Base-by-base conservation (phyloP, 2,888 invertebrate genomes). In the Sinhomidia bicolor region DNA sequence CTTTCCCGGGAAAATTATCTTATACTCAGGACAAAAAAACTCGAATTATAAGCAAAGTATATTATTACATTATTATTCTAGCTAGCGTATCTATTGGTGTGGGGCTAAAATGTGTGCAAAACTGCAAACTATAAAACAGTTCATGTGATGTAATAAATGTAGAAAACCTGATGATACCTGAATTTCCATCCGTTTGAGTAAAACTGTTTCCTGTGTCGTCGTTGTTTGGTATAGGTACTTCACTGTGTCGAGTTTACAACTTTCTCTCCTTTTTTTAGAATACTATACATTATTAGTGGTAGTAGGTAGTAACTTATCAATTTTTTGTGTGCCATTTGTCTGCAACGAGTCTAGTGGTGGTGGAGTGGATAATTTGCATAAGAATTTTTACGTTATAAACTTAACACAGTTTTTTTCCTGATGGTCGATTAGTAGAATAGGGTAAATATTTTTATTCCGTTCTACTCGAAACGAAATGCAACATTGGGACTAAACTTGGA, bases 401-500 rank as follows among this genome's bases (percentile, higher is more conserved):
- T 65, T 36, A 7, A n/a, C 10, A n/a, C 5, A 65, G n/a, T n/a
- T 65, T 71, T 62, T 1, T 44, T n/a, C n/a, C 5, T 44, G 20
- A 29, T 23, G 68, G 65, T 26, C 20, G 51, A 3, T 6, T 71
- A 71, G 20, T 71, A 71, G 20, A 65, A 65, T 71, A 36, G 17
- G 20, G 12, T 71, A 71, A 60, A 7, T 60, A 7, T 41, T 71
- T 26, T 29, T 29, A 62, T 62, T 71, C 32, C 36, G 29, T 26
- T 80, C 41, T 60, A 36, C 41, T 80, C 79, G 47, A n/a, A n/a
- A n/a, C n/a, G n/a, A 71, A 74, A 83, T 57, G 74, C 26, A 83
- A 83, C 83, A 74, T 57, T 83, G 83, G 74, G 83, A 83, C 71
- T 71, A 83, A 74, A 51, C 47, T 71, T 23, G 76, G 51, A 79